These are phyloP conservation scores for Cancer borealis DNA, from an alignment of 2,888 invertebrate genomes.

Conservation along the genomic window DNA sequence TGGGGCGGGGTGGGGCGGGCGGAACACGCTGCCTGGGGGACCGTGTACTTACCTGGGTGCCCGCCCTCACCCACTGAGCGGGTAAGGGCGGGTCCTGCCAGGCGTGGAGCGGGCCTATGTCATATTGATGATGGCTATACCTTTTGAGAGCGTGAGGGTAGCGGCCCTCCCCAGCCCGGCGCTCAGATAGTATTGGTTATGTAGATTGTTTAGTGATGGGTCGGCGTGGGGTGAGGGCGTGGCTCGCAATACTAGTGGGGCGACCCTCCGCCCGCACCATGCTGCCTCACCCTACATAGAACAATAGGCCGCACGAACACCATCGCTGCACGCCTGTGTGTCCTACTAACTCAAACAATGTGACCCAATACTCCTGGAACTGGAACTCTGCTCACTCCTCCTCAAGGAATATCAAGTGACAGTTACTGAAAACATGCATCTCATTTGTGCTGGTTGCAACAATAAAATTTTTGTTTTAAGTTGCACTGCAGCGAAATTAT, in stretches of 20 bases:
- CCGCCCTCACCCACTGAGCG: slow-evolving; percentile 11
- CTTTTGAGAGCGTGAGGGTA: slow-evolving; percentile 54
- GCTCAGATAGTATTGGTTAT: slow-evolving; percentile 45
- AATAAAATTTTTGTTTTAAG: too few relatives aligned
- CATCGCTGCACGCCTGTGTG: background rate
- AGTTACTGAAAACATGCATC: too few relatives aligned
- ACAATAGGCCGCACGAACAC: background rate
- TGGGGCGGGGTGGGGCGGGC: background rate
- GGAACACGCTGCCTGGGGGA: background rate
- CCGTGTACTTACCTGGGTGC: background rate
- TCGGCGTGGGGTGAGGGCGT: slow-evolving; percentile 9
- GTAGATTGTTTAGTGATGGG: slow-evolving; percentile 42
- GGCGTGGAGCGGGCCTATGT: slow-evolving; percentile 46
- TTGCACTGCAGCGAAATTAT: background rate
- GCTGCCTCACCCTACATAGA: background rate
- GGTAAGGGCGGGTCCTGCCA: background rate
- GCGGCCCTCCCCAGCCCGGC: slow-evolving; percentile 25
- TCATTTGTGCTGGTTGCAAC: too few relatives aligned
- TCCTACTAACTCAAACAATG: background rate
- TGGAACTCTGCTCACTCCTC: too few relatives aligned
- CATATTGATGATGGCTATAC: slow-evolving; percentile 58
- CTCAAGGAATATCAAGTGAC: too few relatives aligned
- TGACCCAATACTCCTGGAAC: background rate
- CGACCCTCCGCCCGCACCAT: slow-evolving; percentile 1
- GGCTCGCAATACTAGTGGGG: background rate